phyloP scores from a whole-genome alignment of 2,888 invertebrate genomes.

The Zygothrica quintamaculata region DNA sequence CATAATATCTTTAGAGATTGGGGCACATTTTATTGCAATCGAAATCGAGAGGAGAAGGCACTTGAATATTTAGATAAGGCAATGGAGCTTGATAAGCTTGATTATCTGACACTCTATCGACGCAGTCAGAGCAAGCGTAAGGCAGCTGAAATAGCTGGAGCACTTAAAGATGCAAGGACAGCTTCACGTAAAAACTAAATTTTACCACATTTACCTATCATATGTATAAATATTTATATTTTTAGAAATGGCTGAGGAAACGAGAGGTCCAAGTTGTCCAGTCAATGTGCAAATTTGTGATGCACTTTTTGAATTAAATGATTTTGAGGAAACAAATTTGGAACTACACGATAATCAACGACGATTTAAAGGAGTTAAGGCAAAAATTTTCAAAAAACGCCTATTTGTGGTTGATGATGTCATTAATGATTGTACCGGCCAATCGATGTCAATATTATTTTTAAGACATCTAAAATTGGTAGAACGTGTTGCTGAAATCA shows the following conservation, averaged over 20 bases:
- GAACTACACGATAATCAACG: conserved; percentile 67
- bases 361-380: conserved; percentile 73
- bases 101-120: conserved; percentile 71
- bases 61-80: conserved; percentile 76
- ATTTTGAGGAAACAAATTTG: conserved; percentile 73
- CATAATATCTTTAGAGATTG: conserved; percentile 82
- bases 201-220: too few species aligned
- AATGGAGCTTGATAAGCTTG: conserved; percentile 66
- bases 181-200: conserved; percentile 66
- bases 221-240: neutral
- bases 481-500: conserved; percentile 55
- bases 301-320: conserved; percentile 76
- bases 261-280: conserved; percentile 61
- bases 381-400: conserved; percentile 67
- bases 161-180: conserved; percentile 66
- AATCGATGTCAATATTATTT: conserved; percentile 72
- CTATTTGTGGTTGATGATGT: conserved; percentile 76
- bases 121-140: conserved; percentile 76
- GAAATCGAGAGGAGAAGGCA: conserved; percentile 76
- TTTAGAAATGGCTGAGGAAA: conserved; percentile 32
- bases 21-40: conserved; percentile 78
- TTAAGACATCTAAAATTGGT: conserved; percentile 68
- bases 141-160: conserved; percentile 70
- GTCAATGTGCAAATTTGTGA: conserved; percentile 81
- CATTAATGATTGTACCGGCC: conserved; percentile 75